phyloP scores from a whole-genome alignment of 2,888 invertebrate species.

The Proisotoma minuta region DNA sequence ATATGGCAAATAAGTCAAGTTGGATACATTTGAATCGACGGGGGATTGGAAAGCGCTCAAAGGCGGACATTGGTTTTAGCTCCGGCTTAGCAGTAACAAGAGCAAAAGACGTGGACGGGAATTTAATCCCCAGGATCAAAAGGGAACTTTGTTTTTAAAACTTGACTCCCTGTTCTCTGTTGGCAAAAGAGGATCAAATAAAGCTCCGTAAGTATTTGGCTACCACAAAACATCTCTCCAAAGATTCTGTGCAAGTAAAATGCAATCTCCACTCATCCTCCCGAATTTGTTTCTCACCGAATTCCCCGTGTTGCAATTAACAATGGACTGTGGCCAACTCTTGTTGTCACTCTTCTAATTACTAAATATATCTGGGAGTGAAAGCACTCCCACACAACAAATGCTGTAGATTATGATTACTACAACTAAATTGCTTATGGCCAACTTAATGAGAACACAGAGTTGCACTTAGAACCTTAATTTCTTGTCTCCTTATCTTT shows the following conservation, averaged over 20 bases:
- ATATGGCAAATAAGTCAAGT: no score
- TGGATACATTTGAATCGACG: no score
- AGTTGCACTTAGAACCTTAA: slow-evolving; percentile 35
- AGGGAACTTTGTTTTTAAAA: slow-evolving; percentile 42
- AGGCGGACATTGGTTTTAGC: no score
- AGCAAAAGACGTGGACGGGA: slow-evolving; percentile 22
- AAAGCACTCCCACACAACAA: neutral
- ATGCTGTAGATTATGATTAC: slow-evolving; percentile 2
- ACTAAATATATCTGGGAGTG: neutral
- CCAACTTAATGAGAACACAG: slow-evolving; percentile 32
- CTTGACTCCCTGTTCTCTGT: slow-evolving; percentile 41
- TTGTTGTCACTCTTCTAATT: neutral
- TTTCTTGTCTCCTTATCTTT: slow-evolving; percentile 12
- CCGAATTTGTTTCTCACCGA: neutral
- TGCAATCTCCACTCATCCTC: neutral
- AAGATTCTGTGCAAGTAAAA: neutral
- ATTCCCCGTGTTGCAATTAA: no score
- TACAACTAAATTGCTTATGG: slow-evolving; percentile 24
- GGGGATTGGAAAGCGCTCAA: no score
- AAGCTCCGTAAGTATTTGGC: slow-evolving; percentile 3
- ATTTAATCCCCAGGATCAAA: slow-evolving; percentile 44
- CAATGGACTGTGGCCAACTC: no score
- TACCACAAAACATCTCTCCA: neutral
- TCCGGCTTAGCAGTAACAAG: neutral
- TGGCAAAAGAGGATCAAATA: slow-evolving; percentile 21